phyloP scores from a whole-genome alignment of 2,888 invertebrate genomes.

The Lamellibrachia columna region DNA sequence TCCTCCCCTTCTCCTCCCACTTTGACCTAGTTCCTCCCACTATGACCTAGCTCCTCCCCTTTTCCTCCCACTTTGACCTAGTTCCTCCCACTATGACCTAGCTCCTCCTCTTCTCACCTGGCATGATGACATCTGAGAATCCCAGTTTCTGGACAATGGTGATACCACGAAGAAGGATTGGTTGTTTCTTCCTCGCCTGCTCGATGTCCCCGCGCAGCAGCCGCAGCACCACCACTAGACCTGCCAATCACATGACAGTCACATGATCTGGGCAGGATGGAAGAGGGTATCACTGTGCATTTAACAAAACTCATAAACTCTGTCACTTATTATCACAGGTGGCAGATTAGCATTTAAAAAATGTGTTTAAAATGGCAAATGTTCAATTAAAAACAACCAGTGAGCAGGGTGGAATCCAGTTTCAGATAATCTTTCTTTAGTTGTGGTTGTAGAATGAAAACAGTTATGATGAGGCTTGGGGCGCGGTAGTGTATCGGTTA shows the following conservation, averaged over 20 bases:
- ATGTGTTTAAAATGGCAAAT: not conserved
- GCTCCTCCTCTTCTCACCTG: constrained; percentile 70
- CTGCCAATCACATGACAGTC: constrained; percentile 65
- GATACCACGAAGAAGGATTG: constrained; percentile 81
- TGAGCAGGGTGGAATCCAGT: no score
- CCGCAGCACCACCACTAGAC: constrained; percentile 71
- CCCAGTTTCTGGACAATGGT: constrained; percentile 87
- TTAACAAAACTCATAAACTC: not conserved
- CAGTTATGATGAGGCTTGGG: no score
- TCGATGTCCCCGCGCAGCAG: constrained; percentile 83
- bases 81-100: no score
- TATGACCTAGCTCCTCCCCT: no score
- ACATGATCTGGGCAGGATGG: not conserved
- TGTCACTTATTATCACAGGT: no score
- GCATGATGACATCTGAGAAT: constrained; percentile 95
- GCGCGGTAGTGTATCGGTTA: no score
- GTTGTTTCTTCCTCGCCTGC: constrained; percentile 82
- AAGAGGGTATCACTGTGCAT: not conserved
- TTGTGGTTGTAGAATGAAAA: not conserved
- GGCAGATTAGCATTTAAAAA: no score
- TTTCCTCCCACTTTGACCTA: no score
- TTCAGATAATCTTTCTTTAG: no score
- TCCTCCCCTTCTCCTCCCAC: not conserved
- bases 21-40: not conserved
- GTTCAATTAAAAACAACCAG: no score